A percentile compares a stretch with the other conserved stretches of the same genome.
Evolutionary conservation across 2,797 vertebrate species (phyloP).

Genomic region (Orientallactaga sibirica): DNA sequence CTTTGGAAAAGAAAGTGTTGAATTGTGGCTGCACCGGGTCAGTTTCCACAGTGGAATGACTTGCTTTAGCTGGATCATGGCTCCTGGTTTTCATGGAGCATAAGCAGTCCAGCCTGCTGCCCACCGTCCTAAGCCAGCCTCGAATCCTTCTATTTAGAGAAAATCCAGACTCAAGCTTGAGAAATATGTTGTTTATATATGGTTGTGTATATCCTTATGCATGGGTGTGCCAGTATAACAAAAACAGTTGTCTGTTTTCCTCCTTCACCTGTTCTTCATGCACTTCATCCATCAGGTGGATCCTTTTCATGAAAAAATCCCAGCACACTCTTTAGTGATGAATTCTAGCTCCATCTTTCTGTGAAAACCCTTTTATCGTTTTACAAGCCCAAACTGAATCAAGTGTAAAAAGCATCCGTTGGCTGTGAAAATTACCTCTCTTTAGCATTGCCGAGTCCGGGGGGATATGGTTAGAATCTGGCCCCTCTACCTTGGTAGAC

Average conservation of each 20-base stretch:
- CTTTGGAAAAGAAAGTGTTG: background rate
- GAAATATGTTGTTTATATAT: background rate
- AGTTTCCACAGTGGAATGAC: background rate
- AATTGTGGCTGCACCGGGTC: background rate
- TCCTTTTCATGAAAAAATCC: background rate
- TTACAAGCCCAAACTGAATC: background rate
- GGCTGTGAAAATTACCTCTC: background rate
- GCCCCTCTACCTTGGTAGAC: background rate
- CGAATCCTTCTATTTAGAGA: background rate
- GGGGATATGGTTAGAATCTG: background rate
- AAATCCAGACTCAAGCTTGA: background rate
- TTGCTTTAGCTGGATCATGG: background rate
- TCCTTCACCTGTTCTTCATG: background rate
- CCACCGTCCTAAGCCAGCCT: background rate
- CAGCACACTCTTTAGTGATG: background rate
- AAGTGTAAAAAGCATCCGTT: background rate
- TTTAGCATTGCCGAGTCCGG: background rate
- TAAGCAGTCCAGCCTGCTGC: background rate
- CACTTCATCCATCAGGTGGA: background rate
- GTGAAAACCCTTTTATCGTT: background rate
- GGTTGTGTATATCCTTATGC: too few species aligned
- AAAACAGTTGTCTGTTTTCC: conserved; percentile 5
- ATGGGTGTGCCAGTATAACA: background rate
- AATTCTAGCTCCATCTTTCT: background rate
- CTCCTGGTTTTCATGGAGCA: background rate